Evolutionary conservation across 2,113 vertebrate genomes (phyloP).

Genomic region (Donacobius atricapilla): DNA sequence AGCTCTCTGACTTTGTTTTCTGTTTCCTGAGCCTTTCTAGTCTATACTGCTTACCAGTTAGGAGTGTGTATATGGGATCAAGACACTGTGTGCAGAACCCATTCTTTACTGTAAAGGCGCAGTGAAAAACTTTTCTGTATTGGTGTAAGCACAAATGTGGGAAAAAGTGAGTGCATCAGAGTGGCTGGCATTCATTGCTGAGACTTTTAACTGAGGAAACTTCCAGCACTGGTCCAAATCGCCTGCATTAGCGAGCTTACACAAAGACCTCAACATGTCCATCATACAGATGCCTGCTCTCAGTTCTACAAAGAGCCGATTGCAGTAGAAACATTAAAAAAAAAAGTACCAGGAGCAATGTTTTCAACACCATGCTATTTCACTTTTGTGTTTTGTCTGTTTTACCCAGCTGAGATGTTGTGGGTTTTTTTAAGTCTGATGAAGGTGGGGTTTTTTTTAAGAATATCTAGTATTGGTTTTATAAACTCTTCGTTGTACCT

Average conservation of each 20-base stretch:
- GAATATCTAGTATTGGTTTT: not conserved
- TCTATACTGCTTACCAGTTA: not conserved
- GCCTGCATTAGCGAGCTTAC: not conserved
- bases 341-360: not conserved
- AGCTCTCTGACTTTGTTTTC: not conserved
- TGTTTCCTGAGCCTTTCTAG: not conserved
- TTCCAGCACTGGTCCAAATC: accelerated
- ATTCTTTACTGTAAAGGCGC: not conserved
- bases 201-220: not conserved
- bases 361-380: accelerated
- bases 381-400: not conserved
- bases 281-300: not conserved
- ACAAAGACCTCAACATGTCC: not conserved
- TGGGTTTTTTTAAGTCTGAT: not conserved
- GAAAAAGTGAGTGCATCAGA: not conserved
- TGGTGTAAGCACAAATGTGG: not conserved
- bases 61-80: not conserved
- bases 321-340: not conserved
- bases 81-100: not conserved
- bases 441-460: not conserved
- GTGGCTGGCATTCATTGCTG: not conserved
- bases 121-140: not conserved
- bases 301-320: not conserved
- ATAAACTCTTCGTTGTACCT: not conserved
- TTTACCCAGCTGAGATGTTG: not conserved